Evolutionary conservation across 1,140 invertebrate species (phyloP), one percentile per base, ranked within the genome.

Genomic region (Gryllus bimaculatus): DNA sequence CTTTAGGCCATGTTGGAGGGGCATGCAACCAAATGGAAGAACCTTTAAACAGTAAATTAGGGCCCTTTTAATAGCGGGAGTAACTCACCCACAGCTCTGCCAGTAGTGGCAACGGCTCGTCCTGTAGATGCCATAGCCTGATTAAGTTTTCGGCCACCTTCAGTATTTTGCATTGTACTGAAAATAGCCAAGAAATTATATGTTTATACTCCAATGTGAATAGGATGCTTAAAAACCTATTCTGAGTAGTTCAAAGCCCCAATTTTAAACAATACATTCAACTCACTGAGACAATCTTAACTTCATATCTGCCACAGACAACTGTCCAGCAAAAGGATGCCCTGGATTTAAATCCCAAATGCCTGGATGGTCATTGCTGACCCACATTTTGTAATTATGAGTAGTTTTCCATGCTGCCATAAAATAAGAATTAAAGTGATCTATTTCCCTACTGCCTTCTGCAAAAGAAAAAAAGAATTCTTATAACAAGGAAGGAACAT

Each of bases 271-370:
- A 13, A 10, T 66, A 66, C 10, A 66, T 10, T 66, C 18, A 12
- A 90, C 92, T 92, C 89, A 97, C 95, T 97, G 96, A 15, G 95
- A 91, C 76, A 98, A 89, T 83, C 95, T 91, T 7, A 98, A 86
- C 86, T 96, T 97, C 91, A 99, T 96, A 87, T 99, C 98, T 76
- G 94, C 91, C 8, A 99, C 93, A 54, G 94, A 97, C 2, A 98
- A 85, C 83, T 97, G 94, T 26, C 96, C 96, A 80, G 94, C 92
- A 87, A 95, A 97, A 74, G 96, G 96, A 89, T 99, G 97, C 78
- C 93, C 91, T 18, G 93, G 90, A 80, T 88, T 88, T 66, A 94
- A 86, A 82, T 90, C 90, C 66, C 89, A 87, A 80, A 89, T 87
- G 54, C 92, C 92, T 74, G 90, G 87, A 80, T 93, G 89, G 12